Conservation (phyloP, 2,797 vertebrate species). For the Cyprinodon diabolis region DNA sequence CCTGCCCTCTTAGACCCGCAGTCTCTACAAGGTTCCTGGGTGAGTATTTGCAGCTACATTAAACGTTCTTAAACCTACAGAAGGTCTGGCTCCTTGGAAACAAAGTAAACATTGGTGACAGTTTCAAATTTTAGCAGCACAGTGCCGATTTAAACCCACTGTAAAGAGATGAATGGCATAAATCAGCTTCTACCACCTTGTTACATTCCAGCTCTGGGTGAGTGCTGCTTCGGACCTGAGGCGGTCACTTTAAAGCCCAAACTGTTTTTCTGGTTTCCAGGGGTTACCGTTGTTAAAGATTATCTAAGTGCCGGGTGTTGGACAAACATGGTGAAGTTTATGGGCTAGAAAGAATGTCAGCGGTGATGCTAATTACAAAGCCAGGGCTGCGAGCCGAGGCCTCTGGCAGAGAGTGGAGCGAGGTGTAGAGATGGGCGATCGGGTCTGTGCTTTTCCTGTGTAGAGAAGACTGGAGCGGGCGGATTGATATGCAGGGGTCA, state of each 20-base stretch:
- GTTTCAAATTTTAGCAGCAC: neutral
- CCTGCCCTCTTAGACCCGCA: conserved; percentile 76
- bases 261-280: conserved; percentile 69
- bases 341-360: conserved; percentile 76
- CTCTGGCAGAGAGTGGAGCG: conserved; percentile 49
- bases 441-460: conserved; percentile 59
- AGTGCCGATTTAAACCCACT: neutral
- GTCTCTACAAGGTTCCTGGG: conserved; percentile 42
- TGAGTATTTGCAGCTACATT: conserved; percentile 66
- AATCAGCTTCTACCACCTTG: neutral
- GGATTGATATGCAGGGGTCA: conserved; percentile 11
- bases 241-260: conserved; percentile 47
- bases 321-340: conserved; percentile 72
- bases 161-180: conserved; percentile 5
- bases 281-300: conserved; percentile 73
- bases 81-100: neutral
- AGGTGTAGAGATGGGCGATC: conserved; percentile 42
- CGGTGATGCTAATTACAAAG: conserved; percentile 75
- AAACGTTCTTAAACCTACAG: conserved; percentile 1
- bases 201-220: conserved; percentile 22
- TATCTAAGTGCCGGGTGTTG: conserved; percentile 71
- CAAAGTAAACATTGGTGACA: neutral
- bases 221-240: conserved; percentile 37
- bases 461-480: conserved; percentile 12
- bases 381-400: conserved; percentile 42